Conservation (phyloP, 2,888 invertebrate genomes). For the Byasa hedistus region DNA sequence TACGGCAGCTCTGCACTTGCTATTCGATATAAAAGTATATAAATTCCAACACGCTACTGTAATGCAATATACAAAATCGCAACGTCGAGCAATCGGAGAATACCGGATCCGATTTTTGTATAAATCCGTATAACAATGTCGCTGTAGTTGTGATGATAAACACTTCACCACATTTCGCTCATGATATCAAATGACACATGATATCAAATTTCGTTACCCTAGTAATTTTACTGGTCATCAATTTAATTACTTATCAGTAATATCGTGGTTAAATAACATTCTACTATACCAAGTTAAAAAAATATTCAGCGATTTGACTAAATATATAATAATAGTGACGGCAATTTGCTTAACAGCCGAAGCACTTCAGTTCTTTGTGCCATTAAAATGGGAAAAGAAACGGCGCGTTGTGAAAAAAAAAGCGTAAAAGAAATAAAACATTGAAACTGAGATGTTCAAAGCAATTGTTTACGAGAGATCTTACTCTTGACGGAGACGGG, state of each 20-base stretch:
- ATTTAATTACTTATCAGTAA: no score
- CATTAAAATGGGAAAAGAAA: constrained; percentile 2
- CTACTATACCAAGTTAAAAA: no score
- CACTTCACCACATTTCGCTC: no score
- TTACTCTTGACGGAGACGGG: constrained; percentile 6
- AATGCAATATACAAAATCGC: not conserved
- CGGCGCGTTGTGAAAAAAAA: not conserved
- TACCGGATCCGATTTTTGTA: not conserved
- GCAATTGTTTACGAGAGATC: constrained; percentile 14
- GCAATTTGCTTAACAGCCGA: not conserved
- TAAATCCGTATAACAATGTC: no score
- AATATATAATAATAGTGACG: not conserved
- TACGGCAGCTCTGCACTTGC: not conserved
- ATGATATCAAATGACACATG: no score
- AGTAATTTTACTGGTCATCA: no score
- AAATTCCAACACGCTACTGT: not conserved
- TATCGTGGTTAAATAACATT: no score
- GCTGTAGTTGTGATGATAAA: no score
- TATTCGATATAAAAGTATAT: not conserved
- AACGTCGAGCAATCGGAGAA: not conserved
- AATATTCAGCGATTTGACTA: not conserved
- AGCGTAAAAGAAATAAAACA: constrained; percentile 5
- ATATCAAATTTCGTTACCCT: no score
- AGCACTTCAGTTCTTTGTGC: constrained; percentile 1
- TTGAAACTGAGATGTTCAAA: not conserved